Evolutionary conservation across 2,113 vertebrate species (phyloP).

Genomic region (Stigmatopora argus): DNA sequence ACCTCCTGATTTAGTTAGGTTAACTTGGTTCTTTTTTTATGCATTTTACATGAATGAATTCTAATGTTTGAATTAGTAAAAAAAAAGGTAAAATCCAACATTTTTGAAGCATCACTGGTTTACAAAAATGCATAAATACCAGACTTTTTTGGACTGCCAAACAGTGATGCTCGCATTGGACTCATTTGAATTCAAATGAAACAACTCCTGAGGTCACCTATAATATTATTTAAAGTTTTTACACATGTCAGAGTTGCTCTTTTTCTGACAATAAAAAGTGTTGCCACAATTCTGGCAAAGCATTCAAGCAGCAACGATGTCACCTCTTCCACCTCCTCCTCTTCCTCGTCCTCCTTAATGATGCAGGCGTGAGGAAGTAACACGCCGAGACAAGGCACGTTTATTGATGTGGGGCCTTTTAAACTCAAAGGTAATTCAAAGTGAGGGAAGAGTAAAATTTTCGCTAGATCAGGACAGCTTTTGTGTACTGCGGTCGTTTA

Average conservation of each 20-base stretch:
- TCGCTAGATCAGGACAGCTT: constrained; percentile 9
- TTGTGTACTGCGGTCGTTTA: constrained; percentile 24
- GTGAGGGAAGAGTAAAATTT: constrained; percentile 25
- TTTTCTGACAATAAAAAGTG: neutral
- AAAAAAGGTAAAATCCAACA: no score
- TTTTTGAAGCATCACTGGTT: no score
- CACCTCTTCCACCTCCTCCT: neutral
- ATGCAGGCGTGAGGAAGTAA: constrained; percentile 1
- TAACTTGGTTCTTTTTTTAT: no score
- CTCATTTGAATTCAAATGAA: neutral
- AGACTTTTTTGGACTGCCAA: no score
- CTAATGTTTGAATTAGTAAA: no score
- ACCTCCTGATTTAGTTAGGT: no score
- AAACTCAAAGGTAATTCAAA: constrained; percentile 43
- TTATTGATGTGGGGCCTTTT: constrained; percentile 38
- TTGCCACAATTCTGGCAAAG: neutral
- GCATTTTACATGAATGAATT: no score
- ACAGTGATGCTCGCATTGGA: neutral
- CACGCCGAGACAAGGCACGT: constrained; percentile 1
- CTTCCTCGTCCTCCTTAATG: neutral
- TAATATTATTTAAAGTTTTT: neutral
- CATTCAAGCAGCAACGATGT: neutral
- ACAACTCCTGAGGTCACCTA: neutral
- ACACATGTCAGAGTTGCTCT: neutral
- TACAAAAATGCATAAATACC: no score